Conservation (phyloP, 2,888 invertebrate species). For the Eretmocerus hayati region DNA sequence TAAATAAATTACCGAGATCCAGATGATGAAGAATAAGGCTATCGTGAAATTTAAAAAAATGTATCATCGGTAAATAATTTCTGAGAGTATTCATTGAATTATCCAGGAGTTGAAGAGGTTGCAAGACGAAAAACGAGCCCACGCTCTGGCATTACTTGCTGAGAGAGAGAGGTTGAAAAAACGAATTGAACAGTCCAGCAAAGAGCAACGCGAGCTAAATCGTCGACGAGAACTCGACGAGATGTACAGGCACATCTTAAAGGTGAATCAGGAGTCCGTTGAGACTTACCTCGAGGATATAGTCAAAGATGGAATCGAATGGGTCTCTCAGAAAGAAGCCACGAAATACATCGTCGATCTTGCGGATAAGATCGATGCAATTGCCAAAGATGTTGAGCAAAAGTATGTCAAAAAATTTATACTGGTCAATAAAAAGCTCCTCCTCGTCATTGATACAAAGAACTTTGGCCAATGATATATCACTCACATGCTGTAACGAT, state of each 20-base stretch:
- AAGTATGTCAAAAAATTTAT: constrained; percentile 35
- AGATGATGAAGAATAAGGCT: too few relatives aligned
- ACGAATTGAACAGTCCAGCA: constrained; percentile 75
- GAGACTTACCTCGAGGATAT: constrained; percentile 59
- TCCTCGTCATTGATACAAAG: too few relatives aligned
- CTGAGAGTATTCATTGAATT: too few relatives aligned
- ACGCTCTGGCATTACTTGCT: constrained; percentile 71
- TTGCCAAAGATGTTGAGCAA: constrained; percentile 46
- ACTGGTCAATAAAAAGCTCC: too few relatives aligned
- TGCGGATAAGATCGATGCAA: constrained; percentile 54
- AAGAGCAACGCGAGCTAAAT: constrained; percentile 68
- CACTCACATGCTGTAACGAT: too few relatives aligned
- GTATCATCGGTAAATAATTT: not conserved
- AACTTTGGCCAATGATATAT: too few relatives aligned
- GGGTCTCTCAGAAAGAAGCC: constrained; percentile 53
- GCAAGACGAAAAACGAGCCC: constrained; percentile 69
- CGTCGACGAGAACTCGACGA: constrained; percentile 70
- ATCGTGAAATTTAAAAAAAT: not conserved
- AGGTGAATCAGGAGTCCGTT: constrained; percentile 56
- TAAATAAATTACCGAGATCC: too few relatives aligned
- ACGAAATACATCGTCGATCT: constrained; percentile 50
- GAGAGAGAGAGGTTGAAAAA: constrained; percentile 68
- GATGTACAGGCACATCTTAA: constrained; percentile 65
- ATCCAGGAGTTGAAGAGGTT: constrained; percentile 67
- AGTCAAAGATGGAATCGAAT: constrained; percentile 55